Evolutionary conservation across 92 coral and sea anemone genomes (phyloP).

Genomic region (Umimayanthus kanabou): DNA sequence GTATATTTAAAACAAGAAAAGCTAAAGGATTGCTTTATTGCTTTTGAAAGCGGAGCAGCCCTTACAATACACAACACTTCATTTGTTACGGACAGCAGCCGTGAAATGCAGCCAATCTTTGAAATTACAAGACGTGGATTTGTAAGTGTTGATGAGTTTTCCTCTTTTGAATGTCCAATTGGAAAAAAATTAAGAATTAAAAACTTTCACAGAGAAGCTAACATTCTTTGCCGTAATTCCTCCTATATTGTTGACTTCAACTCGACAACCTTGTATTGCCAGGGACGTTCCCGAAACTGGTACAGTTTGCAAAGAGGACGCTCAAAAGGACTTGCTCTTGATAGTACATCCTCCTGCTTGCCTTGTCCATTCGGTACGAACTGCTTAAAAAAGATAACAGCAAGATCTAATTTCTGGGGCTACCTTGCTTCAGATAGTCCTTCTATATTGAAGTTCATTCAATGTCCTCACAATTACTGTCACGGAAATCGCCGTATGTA

Average conservation of each 20-base stretch:
- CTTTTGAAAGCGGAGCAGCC: slow-evolving; percentile 51
- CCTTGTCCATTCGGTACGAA: slow-evolving; percentile 71
- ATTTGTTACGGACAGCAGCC: slow-evolving; percentile 18
- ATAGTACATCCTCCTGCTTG: slow-evolving; percentile 29
- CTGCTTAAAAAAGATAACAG: slow-evolving; percentile 42
- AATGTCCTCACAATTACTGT: slow-evolving; percentile 66
- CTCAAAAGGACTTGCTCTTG: slow-evolving; percentile 11
- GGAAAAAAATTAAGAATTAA: slow-evolving; percentile 26
- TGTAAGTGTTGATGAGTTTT: slow-evolving; percentile 27
- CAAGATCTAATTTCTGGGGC: slow-evolving; percentile 65
- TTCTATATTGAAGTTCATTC: slow-evolving; percentile 30
- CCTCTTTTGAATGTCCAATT: slow-evolving; percentile 31
- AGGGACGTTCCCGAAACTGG: slow-evolving; percentile 41
- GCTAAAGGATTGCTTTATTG: slow-evolving; percentile 37
- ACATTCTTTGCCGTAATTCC: neutral
- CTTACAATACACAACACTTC: slow-evolving; percentile 31
- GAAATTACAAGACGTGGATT: slow-evolving; percentile 38
- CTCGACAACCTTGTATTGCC: slow-evolving; percentile 42
- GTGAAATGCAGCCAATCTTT: slow-evolving; percentile 24
- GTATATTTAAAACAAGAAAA: slow-evolving; percentile 2
- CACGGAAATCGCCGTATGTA: neutral
- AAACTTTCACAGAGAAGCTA: neutral
- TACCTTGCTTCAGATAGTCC: neutral
- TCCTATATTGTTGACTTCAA: slow-evolving; percentile 22
- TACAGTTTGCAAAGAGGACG: slow-evolving; percentile 59